Base-by-base conservation (phyloP, 1,140 invertebrate species). In the Temnothorax curvispinosus region DNA sequence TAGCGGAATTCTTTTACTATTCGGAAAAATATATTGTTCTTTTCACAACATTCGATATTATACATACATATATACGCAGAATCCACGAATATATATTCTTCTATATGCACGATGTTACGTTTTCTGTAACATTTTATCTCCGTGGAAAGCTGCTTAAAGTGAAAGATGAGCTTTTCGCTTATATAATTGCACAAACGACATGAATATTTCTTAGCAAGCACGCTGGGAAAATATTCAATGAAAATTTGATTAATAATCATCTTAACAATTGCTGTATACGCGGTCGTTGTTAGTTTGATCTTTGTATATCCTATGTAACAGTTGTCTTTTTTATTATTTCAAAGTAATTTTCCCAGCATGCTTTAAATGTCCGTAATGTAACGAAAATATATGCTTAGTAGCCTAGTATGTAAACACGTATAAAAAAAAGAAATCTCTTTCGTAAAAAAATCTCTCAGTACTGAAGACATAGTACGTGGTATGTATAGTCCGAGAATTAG, bases 1-100 rank as follows among this genome's bases (percentile, higher is more conserved):
- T 44, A 65, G 21, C 7, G 13, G 44, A 78, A 65, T 56, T 50
- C 41, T n/a, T 38, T 54, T 64, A 56, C 11, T 41, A 62, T 85
- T 54, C 62, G 41, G 38, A 78, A 85, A 77, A 85, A 85, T 85
- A 85, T 78, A 85, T 78, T 85, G 60, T 38, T 77, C 60, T 85
- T 62, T 65, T 67, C 82, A 78, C 47, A 75, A 85, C 60, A 77
- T 38, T 65, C 35, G 38, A 78, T 77, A 75, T 50, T 60, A 41
- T 74, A 74, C 38, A 41, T 60, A 41, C 50, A 60, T 21, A 41
- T 77, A 35, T 76, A 60, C 32, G 38, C 21, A 77, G 21, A 64
- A 27, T 85, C 32, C 52, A 85, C 27, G 15, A 50, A 44, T 67
- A 41, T 47, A 84, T 82, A 78, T 56, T 87, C 76, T 47, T 64